Conservation (phyloP, 2,797 vertebrate species). For the Sebastes minor region DNA sequence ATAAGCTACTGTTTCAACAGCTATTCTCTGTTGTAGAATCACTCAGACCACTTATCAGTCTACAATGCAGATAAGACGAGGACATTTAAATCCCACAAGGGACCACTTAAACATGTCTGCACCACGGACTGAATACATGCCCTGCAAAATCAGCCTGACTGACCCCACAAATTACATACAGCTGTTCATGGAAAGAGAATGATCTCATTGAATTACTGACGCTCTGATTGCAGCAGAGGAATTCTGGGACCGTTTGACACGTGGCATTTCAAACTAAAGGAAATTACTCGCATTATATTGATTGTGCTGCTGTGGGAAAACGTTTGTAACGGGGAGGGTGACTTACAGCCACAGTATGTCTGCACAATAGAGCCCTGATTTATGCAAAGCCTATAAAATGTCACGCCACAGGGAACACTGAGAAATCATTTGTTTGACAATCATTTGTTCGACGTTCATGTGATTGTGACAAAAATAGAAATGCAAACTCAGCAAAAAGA, state of each 20-base stretch:
- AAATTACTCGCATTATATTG: constrained; percentile 7
- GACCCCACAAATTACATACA: neutral
- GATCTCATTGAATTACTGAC: constrained; percentile 5
- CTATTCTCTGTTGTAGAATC: neutral
- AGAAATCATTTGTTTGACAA: neutral
- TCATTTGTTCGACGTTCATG: neutral
- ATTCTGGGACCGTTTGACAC: constrained; percentile 4
- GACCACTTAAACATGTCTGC: constrained; percentile 9
- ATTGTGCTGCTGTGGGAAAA: constrained; percentile 1
- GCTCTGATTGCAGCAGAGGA: neutral
- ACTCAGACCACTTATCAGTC: constrained; percentile 2
- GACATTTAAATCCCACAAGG: constrained; percentile 13
- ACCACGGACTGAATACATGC: neutral
- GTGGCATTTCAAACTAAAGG: constrained; percentile 15
- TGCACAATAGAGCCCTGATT: neutral
- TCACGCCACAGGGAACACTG: neutral
- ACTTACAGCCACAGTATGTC: neutral
- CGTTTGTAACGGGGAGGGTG: neutral
- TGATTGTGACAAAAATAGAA: neutral
- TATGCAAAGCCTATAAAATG: neutral
- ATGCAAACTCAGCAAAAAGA: too few relatives aligned
- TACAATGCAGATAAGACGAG: neutral
- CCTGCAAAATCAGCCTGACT: neutral
- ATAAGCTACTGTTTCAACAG: neutral
- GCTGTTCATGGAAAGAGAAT: neutral